Evolutionary conservation across 1,140 invertebrate species (phyloP).

Genomic region (Aphelinus atriplicis): DNA sequence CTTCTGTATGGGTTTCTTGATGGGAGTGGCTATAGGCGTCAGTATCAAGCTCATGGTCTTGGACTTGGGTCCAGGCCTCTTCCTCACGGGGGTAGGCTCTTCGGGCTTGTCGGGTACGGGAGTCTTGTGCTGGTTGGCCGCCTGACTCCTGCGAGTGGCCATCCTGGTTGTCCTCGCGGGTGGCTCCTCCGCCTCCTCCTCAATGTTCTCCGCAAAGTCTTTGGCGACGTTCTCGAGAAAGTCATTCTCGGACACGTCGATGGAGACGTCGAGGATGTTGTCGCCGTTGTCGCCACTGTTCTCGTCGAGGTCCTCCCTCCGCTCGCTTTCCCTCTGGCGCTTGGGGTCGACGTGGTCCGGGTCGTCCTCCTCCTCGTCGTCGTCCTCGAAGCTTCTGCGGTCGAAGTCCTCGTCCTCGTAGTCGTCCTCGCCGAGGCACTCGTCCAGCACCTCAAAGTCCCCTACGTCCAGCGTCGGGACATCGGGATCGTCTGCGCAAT

Average conservation of each 20-base stretch:
- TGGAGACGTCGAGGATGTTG: slow-evolving; percentile 33
- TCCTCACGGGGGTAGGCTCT: slow-evolving; percentile 6
- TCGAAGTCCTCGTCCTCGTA: slow-evolving; percentile 22
- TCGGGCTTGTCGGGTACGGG: background rate
- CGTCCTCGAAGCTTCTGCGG: slow-evolving; percentile 18
- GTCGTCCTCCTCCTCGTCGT: slow-evolving; percentile 10
- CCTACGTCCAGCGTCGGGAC: slow-evolving; percentile 46
- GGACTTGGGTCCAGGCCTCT: slow-evolving; percentile 32
- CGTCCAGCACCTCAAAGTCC: slow-evolving; percentile 52
- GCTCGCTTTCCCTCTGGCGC: slow-evolving; percentile 1
- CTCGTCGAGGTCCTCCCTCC: slow-evolving; percentile 16
- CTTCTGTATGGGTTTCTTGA: slow-evolving; percentile 31
- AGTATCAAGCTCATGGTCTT: slow-evolving; percentile 29
- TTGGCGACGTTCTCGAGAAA: slow-evolving; percentile 31
- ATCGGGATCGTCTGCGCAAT: slow-evolving; percentile 40
- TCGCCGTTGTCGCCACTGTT: slow-evolving; percentile 38
- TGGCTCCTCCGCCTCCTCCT: slow-evolving; percentile 13
- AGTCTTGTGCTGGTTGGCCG: slow-evolving; percentile 28
- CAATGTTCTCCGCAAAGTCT: slow-evolving; percentile 24
- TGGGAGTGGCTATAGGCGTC: background rate
- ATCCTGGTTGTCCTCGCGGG: background rate
- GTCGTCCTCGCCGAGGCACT: slow-evolving; percentile 51
- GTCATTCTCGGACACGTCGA: slow-evolving; percentile 32
- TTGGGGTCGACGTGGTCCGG: slow-evolving; percentile 14
- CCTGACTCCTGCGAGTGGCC: background rate